phyloP scores from a whole-genome alignment of 2,888 invertebrate genomes.

The Embidobia sp. region DNA sequence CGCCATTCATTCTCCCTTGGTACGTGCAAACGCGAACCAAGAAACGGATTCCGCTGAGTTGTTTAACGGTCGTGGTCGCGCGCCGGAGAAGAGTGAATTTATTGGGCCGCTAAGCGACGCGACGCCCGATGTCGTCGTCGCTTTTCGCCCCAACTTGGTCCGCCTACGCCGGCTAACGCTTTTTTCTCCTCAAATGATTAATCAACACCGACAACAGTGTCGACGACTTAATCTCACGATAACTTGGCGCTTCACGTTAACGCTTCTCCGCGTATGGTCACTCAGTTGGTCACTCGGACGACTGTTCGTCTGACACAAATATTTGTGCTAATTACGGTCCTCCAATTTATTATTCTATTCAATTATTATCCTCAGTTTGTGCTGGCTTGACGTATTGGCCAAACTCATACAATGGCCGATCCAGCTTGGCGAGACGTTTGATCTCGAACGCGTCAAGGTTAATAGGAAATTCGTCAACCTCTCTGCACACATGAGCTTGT shows the following conservation, averaged over 20 bases:
- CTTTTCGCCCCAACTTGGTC: too few relatives aligned
- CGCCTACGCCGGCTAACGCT: too few relatives aligned
- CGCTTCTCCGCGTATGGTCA: slow-evolving; percentile 1
- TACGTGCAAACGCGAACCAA: slow-evolving; percentile 36
- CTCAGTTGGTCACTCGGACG: too few relatives aligned
- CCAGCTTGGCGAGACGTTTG: slow-evolving; percentile 12
- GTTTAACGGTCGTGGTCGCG: slow-evolving; percentile 12
- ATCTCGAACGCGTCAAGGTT: slow-evolving; percentile 7
- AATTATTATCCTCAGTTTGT: too few relatives aligned
- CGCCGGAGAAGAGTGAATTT: slow-evolving; percentile 66
- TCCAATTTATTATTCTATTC: too few relatives aligned
- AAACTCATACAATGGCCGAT: slow-evolving; percentile 8
- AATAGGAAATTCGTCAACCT: slow-evolving; percentile 25
- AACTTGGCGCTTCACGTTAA: slow-evolving; percentile 57
- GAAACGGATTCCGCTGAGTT: slow-evolving; percentile 55
- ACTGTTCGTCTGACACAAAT: too few relatives aligned
- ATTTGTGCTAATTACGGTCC: too few relatives aligned
- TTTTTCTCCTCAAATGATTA: slow-evolving; percentile 73
- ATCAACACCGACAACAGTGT: slow-evolving; percentile 69
- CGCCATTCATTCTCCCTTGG: slow-evolving; percentile 62
- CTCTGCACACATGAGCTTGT: not conserved
- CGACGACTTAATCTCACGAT: slow-evolving; percentile 74
- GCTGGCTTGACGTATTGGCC: too few relatives aligned
- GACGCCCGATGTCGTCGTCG: too few relatives aligned
- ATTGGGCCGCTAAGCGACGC: too few relatives aligned